phyloP scores from a whole-genome alignment of 2,888 invertebrate genomes.

The Xestia xanthographa region DNA sequence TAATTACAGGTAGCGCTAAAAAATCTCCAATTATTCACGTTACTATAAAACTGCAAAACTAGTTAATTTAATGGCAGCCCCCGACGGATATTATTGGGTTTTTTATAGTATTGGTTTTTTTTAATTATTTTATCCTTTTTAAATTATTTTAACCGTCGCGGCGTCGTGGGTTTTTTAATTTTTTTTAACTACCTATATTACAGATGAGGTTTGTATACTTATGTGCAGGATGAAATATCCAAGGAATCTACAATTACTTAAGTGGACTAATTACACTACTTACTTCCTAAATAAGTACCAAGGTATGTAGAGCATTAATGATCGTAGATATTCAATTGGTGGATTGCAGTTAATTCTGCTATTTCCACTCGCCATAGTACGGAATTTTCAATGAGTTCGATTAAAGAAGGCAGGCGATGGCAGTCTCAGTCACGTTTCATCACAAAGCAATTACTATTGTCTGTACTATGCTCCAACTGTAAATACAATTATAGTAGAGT shows the following conservation, averaged over 20 bases:
- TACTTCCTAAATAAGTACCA: slow-evolving; percentile 17
- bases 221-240: slow-evolving; percentile 8
- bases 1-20: no score
- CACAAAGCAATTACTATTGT: slow-evolving; percentile 46
- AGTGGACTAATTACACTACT: slow-evolving; percentile 20
- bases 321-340: slow-evolving; percentile 19
- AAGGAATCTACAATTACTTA: slow-evolving; percentile 20
- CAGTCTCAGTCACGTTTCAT: slow-evolving; percentile 49
- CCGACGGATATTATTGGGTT: no score
- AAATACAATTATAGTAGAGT: slow-evolving; percentile 50
- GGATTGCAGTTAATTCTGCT: slow-evolving; percentile 15
- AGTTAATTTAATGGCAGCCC: no score
- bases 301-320: slow-evolving; percentile 11
- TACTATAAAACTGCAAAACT: no score
- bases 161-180: no score
- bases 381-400: slow-evolving; percentile 14
- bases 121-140: no score
- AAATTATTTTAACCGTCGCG: no score
- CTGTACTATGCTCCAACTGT: slow-evolving; percentile 44
- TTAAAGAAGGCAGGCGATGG: slow-evolving; percentile 22
- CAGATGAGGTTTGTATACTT: neutral
- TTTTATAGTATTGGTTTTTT: no score
- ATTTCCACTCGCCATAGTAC: slow-evolving; percentile 18
- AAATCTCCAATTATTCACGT: no score
- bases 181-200: no score